Base-by-base conservation (phyloP, 2,888 invertebrate species). In the Myathropa florea region DNA sequence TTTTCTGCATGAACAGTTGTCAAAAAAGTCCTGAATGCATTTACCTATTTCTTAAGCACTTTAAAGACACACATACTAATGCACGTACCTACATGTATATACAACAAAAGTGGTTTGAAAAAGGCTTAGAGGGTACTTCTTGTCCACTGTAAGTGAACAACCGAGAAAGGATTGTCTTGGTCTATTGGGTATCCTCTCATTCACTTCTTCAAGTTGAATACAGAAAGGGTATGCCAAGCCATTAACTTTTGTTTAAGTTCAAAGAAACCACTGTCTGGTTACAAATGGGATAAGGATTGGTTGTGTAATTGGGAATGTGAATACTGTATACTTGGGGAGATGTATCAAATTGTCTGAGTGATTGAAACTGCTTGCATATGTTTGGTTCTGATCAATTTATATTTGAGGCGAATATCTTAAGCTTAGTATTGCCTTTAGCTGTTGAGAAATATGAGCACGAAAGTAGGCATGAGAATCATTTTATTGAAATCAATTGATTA, bases 1-100 rank as follows among this genome's bases (percentile, higher is more conserved):
- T 84, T 84, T 84, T 70, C 73, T 75, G 75, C 83, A 79, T 84
- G 83, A 61, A 70, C 75, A 26, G 55, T 70, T 84, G 75, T 84
- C 75, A 71, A 80, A 84, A 46, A 70, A 71, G 55, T 75, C 64
- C 53, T 79, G 68, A 79, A 83, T 75, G 83, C 67, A 77, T 28
- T 18, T 60, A 63, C 78, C 63, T 78, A 70, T 63, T 78, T 39
- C 72, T 79, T 72, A 57, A 70, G 64, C 64, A 80, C 73, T 75
- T 68, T 73, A 60, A 18, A 18, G 6, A 7, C n/a, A 46, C 46
- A 18, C 6, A 46, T 46, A 46, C 18, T 2, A 61, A 14, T 46
- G 18, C 46, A 46, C 7, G 46, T 46, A 18, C 39, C 39, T 3
- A 55, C 57, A 10, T 21, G 7, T 30, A 70, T 60, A 75, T 83